These are phyloP conservation scores for Leptinotarsa defecta DNA, from an alignment of 1,140 invertebrate genomes.

Conservation along the genomic window DNA sequence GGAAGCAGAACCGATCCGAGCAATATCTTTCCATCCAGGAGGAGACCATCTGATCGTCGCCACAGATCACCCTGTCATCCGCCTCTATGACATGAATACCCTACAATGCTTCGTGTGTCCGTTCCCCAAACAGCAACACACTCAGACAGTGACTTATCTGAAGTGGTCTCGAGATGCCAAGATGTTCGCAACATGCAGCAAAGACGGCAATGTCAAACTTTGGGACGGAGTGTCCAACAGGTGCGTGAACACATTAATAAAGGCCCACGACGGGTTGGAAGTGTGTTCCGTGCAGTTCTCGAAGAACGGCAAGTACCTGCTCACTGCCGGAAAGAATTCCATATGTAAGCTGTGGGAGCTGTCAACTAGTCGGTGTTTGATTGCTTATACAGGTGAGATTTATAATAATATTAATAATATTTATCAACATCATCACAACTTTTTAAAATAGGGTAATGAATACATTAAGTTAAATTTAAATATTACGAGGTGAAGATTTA, in stretches of 20 bases:
- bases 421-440: too few relatives aligned
- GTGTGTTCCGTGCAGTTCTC: slow-evolving; percentile 94
- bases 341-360: slow-evolving; percentile 98
- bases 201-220: slow-evolving; percentile 92
- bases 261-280: slow-evolving; percentile 93
- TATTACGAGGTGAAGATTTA: too few relatives aligned
- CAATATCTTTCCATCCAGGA: slow-evolving; percentile 91
- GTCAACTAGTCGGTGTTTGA: slow-evolving; percentile 92
- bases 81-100: slow-evolving; percentile 95
- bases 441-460: too few relatives aligned
- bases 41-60: slow-evolving; percentile 94
- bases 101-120: slow-evolving; percentile 94
- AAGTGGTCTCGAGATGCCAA: slow-evolving; percentile 78
- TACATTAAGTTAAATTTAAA: too few relatives aligned
- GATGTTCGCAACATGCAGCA: slow-evolving; percentile 87
- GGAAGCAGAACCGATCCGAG: slow-evolving; percentile 89
- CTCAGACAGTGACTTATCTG: slow-evolving; percentile 72
- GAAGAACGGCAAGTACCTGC: slow-evolving; percentile 96
- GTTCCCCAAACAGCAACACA: slow-evolving; percentile 91
- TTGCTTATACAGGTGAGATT: slow-evolving; percentile 78
- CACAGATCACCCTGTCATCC: slow-evolving; percentile 87
- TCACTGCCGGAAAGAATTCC: slow-evolving; percentile 95
- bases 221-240: slow-evolving; percentile 96
- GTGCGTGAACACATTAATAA: slow-evolving; percentile 91
- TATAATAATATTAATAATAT: background rate